These are phyloP conservation scores for Cricetomys ansorgei DNA, from an alignment of 2,113 vertebrate genomes.

Conservation along the genomic window DNA sequence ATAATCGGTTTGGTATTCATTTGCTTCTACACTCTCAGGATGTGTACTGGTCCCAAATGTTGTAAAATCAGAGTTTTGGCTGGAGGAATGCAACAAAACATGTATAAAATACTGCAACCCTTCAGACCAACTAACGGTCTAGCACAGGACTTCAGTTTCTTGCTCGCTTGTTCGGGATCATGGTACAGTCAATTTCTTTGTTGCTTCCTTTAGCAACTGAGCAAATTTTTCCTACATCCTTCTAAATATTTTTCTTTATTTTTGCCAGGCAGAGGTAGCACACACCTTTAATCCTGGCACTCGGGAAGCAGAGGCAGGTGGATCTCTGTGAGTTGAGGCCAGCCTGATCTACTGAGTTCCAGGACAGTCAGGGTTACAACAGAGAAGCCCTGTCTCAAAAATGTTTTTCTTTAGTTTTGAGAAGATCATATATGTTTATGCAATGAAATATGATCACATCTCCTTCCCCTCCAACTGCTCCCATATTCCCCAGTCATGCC, in stretches of 20 bases:
- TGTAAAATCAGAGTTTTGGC: constrained; percentile 24
- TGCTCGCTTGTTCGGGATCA: not conserved
- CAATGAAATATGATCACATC: not conserved
- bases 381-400: too few relatives aligned
- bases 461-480: not conserved
- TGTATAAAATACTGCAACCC: not conserved
- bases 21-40: not conserved
- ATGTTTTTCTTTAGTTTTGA: not conserved
- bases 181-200: not conserved
- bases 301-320: too few relatives aligned
- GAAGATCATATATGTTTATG: not conserved
- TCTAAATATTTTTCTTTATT: not conserved
- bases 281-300: too few relatives aligned
- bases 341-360: too few relatives aligned
- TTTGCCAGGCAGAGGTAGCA: too few relatives aligned
- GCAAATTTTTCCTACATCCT: not conserved
- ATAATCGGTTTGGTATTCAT: constrained; percentile 31
- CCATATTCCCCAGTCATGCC: not conserved
- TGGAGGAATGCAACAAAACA: not conserved
- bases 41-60: not conserved
- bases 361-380: too few relatives aligned
- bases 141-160: not conserved
- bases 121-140: not conserved
- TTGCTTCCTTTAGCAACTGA: not conserved
- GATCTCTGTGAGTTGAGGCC: too few relatives aligned